Base-by-base conservation (phyloP, 1,140 invertebrate species). In the Neelides sp. region DNA sequence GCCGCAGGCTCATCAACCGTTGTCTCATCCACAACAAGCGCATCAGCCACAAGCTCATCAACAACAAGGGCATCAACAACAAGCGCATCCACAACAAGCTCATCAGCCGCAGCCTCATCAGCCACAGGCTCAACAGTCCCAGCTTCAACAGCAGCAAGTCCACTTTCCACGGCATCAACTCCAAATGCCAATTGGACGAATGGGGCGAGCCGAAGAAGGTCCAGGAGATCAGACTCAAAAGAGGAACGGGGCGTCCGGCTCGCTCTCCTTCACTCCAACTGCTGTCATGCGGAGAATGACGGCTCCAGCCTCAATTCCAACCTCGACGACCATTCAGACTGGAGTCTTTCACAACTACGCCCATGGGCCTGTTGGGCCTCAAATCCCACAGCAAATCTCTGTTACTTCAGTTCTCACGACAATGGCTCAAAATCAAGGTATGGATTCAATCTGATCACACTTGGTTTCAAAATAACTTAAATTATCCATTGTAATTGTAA, bases 211-310 rank as follows among this genome's bases (percentile, higher is more conserved):
- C 20, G 42, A 44, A 27, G 42, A 44, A 8, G 30, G 26, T 2
- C n/a, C 28, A 22, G 19, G 17, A 19, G 23, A n/a, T 4, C 20
- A 39, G n/a, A 49, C 26, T 49, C 52, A 30, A 4, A 45, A 35
- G 23, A 37, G 41, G 20, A 48, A 40, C 22, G 39, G 36, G 12
- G 52, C 52, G 23, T 59, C 62, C 7, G 42, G 19, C 37, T 5
- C 27, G 26, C 28, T 35, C 84, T 48, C 81, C 3, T 92, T 92
- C 67, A 91, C 85, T 2, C 88, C 88, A 37, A 92, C 87, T 7
- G 89, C 87, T 60, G 79, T 89, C 28, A 74, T 94, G 62, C 76
- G 87, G 26, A 94, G 92, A 69, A 89, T 92, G 86, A 89, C 86
- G 34, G 85, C 85, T n/a, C n/a, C n/a, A n/a, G n/a, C n/a, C n/a